These are phyloP conservation scores for Anser brachyrhynchus DNA, from an alignment of 2,113 vertebrate genomes.

Conservation along the genomic window DNA sequence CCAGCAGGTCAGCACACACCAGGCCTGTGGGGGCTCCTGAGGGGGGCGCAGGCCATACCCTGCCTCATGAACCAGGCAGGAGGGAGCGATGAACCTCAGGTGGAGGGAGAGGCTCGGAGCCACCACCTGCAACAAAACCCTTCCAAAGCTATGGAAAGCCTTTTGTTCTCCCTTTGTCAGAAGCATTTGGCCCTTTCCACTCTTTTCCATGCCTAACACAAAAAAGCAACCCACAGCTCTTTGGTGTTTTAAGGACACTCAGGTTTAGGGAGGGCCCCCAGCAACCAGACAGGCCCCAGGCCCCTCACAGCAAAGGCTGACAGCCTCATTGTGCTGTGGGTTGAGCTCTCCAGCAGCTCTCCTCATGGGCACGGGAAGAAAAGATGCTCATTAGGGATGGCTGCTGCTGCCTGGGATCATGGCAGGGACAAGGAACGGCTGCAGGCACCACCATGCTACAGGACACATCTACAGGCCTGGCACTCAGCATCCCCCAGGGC, in stretches of 20 bases:
- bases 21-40: fast-evolving
- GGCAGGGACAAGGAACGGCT: neutral
- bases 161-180: neutral
- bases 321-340: too few relatives aligned
- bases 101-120: fast-evolving
- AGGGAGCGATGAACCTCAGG: neutral
- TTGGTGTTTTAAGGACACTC: fast-evolving
- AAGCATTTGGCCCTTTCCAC: neutral
- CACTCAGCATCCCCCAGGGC: too few relatives aligned
- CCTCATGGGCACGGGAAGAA: fast-evolving
- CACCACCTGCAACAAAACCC: neutral
- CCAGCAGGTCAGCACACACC: neutral
- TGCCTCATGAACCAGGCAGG: fast-evolving
- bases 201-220: neutral
- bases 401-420: fast-evolving
- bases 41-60: fast-evolving
- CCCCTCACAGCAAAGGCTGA: neutral
- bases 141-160: neutral
- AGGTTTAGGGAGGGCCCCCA: neutral
- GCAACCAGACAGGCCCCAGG: neutral
- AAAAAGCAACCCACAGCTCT: neutral
- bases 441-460: fast-evolving
- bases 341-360: neutral
- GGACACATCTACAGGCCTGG: too few relatives aligned
- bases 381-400: fast-evolving